phyloP scores from a whole-genome alignment of 2,113 vertebrate species.

The Pachyramphus minor region DNA sequence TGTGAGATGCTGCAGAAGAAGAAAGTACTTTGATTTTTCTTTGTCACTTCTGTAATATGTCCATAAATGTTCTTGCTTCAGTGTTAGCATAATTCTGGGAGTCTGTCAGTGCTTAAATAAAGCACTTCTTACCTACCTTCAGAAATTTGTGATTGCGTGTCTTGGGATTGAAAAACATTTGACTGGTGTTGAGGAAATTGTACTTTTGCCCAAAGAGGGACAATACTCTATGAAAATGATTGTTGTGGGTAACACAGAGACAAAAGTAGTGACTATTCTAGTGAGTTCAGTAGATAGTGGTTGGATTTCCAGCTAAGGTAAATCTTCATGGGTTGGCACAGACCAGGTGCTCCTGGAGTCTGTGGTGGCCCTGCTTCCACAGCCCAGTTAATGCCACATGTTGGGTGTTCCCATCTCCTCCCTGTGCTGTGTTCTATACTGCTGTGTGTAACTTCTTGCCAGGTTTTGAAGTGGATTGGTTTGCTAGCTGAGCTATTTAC shows the following conservation, averaged over 20 bases:
- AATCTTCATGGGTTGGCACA: background rate
- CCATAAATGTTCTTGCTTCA: background rate
- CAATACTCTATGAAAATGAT: background rate
- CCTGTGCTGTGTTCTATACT: accelerated
- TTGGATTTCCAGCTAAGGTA: background rate
- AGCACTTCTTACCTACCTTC: background rate
- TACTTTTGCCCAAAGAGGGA: background rate
- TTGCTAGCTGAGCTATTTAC: background rate
- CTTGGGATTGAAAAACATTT: background rate
- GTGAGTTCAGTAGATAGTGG: background rate
- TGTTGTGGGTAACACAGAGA: background rate
- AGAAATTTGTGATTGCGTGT: background rate
- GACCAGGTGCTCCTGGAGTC: background rate
- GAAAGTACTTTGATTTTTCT: background rate
- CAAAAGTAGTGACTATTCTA: background rate
- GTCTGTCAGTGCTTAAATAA: background rate
- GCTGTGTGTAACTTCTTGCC: accelerated
- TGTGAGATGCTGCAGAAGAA: background rate
- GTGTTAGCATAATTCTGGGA: background rate
- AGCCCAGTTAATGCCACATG: accelerated
- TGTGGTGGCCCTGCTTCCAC: background rate
- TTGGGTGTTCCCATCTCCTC: accelerated
- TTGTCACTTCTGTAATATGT: background rate
- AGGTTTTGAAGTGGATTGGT: background rate
- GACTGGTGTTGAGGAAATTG: background rate